These are phyloP conservation scores for Euwallacea fornicatus DNA, from an alignment of 1,140 invertebrate species.

Conservation along the genomic window DNA sequence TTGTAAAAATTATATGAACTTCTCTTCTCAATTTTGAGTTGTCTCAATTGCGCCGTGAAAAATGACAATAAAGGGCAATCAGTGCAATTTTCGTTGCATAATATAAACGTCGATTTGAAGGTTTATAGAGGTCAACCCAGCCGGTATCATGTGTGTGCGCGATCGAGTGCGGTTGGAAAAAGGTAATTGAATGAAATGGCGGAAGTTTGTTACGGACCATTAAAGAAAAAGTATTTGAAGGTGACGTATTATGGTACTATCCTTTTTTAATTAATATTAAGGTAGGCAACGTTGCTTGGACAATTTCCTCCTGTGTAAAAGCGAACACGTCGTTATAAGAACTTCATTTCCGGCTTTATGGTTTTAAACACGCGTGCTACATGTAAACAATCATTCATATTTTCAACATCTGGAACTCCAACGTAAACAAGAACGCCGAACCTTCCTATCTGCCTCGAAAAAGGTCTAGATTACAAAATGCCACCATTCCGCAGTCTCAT, in stretches of 20 bases:
- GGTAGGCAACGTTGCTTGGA: constrained; percentile 29
- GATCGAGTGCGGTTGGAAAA: neutral
- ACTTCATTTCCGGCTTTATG: constrained; percentile 40
- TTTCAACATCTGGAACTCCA: constrained; percentile 37
- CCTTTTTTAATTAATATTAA: neutral
- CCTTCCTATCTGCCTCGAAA: neutral
- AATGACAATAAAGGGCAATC: too few relatives aligned
- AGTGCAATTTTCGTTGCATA: too few relatives aligned
- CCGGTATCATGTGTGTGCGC: too few relatives aligned
- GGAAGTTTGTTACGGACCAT: neutral
- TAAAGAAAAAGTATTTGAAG: neutral
- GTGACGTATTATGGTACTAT: too few relatives aligned
- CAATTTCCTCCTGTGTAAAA: constrained; percentile 23
- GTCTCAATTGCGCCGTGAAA: too few relatives aligned
- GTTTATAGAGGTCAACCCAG: too few relatives aligned
- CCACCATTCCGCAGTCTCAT: too few relatives aligned
- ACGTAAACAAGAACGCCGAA: constrained; percentile 4
- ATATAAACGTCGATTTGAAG: too few relatives aligned
- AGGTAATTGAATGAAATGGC: constrained; percentile 3
- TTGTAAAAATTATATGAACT: too few relatives aligned
- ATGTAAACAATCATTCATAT: constrained; percentile 42
- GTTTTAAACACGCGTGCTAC: constrained; percentile 36
- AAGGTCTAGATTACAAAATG: too few relatives aligned
- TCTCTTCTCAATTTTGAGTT: too few relatives aligned
- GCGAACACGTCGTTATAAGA: constrained; percentile 33